A percentile compares a stretch with the other conserved stretches of the same genome.
These are phyloP conservation scores for Coreius guichenoti DNA, from an alignment of 2,797 vertebrate genomes.

Conservation along the genomic window DNA sequence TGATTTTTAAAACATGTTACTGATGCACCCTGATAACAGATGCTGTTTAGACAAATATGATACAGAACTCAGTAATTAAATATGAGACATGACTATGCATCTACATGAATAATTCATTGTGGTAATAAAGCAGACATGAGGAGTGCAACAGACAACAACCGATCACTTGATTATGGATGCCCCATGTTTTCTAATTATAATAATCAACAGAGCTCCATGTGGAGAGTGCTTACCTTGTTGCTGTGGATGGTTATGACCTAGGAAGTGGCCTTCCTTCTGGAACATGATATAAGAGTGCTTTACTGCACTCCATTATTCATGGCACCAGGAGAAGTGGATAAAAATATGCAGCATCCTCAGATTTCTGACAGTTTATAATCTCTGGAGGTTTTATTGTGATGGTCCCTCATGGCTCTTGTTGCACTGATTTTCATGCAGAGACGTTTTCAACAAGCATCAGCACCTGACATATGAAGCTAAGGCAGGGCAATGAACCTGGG, in stretches of 20 bases:
- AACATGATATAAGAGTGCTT: constrained; percentile 1
- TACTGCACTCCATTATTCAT: constrained; percentile 53
- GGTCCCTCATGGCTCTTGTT: neutral
- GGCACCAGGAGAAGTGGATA: constrained; percentile 3
- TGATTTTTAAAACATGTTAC: constrained; percentile 30
- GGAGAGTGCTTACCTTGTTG: neutral
- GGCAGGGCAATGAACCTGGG: neutral
- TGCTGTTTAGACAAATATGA: constrained; percentile 31
- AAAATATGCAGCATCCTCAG: constrained; percentile 25
- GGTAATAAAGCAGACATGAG: constrained; percentile 12
- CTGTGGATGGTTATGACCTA: neutral
- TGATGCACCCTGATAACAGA: constrained; percentile 28
- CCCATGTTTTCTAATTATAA: constrained; percentile 31
- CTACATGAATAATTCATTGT: constrained; percentile 37
- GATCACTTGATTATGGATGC: constrained; percentile 28
- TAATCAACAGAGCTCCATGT: constrained; percentile 13
- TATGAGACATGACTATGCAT: constrained; percentile 30
- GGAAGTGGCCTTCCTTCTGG: neutral
- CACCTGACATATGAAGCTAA: constrained; percentile 31
- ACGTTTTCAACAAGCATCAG: constrained; percentile 42
- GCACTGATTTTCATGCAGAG: constrained; percentile 46
- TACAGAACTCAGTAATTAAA: constrained; percentile 34
- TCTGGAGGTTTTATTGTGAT: constrained; percentile 37
- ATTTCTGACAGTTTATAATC: constrained; percentile 18
- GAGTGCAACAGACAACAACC: constrained; percentile 12